These are phyloP conservation scores for Lamellibrachia satsuma DNA, from an alignment of 2,888 invertebrate genomes.

Conservation along the genomic window DNA sequence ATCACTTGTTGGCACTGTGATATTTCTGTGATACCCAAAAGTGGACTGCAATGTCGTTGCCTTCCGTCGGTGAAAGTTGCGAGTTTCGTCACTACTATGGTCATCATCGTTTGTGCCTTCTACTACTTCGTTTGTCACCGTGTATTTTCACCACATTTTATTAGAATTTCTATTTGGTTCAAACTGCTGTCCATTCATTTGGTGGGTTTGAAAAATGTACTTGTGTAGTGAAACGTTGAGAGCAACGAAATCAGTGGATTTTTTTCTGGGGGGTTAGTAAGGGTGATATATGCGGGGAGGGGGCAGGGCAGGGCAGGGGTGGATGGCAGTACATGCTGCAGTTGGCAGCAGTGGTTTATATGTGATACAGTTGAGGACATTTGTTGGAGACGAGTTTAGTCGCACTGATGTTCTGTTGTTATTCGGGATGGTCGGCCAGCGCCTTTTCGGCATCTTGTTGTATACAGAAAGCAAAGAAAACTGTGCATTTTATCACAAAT, in stretches of 20 bases:
- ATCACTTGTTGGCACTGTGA: constrained; percentile 5
- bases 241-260: not conserved
- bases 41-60: not conserved
- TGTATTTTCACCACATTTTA: not conserved
- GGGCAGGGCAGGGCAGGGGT: not conserved
- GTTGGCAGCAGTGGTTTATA: not conserved
- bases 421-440: not conserved
- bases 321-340: not conserved
- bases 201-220: not conserved
- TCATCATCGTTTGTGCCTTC: constrained; percentile 10
- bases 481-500: not conserved
- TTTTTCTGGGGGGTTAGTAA: not conserved
- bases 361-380: constrained; percentile 3
- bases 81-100: not conserved
- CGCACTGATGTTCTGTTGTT: not conserved
- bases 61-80: constrained; percentile 11
- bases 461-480: not conserved
- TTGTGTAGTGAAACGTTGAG: not conserved
- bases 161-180: not conserved
- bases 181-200: not conserved
- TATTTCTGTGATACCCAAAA: not conserved
- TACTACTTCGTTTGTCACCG: not conserved
- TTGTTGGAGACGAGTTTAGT: not conserved
- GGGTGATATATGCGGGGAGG: not conserved
- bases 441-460: not conserved